Base-by-base conservation (phyloP, 92 coral and sea anemone species). In the Palythoa grandis region DNA sequence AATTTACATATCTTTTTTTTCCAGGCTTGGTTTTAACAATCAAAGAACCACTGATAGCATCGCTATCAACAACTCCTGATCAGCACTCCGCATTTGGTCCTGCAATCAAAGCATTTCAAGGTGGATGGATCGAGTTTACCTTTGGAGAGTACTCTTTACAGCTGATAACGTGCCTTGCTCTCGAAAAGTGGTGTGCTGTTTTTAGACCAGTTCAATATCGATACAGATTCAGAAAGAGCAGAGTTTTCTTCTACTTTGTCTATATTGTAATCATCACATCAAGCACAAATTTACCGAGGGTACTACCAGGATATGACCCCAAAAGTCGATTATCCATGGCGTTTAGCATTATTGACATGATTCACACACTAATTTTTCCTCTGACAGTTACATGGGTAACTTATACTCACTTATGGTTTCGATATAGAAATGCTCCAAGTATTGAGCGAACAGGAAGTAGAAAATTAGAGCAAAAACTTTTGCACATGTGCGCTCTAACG, bases 111-210 rank as follows among this genome's bases (percentile, higher is more conserved):
- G 35, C 0, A 29, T 29, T 74, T 7, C 15, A 15, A 9, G 13
- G 24, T 3, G 35, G 78, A 9, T 43, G 15, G 56, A 5, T 74
- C 60, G 60, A 74, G 52, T 74, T 40, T 50, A 16, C n/a, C 56
- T 74, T 74, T 48, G 60, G 78, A 22, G 14, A 17, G 2, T 13
- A 15, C 17, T 74, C 78, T 3, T 0, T 74, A 10, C 52, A 43
- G 14, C 17, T 74, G 16, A 47, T 74, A 0, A 74, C 17, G 58
- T 74, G 14, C 25, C 60, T 74, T 17, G 52, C 78, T 4, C n/a
- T 74, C 19, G 78, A 74, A 47, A 74, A 57, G 14, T 74, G 78
- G 78, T 47, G 47, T 23, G 78, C 78, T 47, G 78, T 74, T 43
- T 14, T 43, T 7, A 40, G 37, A 19, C 60, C 78, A 3, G 40